Base-by-base conservation (phyloP, 2,888 invertebrate species). In the Acanthococcus lagerstroemiae region DNA sequence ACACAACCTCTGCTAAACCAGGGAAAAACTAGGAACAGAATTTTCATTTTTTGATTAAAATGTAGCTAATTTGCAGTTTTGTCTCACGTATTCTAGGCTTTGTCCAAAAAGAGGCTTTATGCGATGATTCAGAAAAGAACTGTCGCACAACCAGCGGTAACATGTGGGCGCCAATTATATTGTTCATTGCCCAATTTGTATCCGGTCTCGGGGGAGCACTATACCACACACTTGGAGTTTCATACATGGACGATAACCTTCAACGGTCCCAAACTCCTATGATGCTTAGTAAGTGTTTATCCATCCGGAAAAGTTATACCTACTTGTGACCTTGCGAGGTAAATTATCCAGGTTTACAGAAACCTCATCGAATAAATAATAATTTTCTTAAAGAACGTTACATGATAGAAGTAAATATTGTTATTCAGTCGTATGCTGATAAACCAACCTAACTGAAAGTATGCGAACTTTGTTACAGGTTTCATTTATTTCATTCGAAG, bases 171-270 rank as follows among this genome's bases (percentile, higher is more conserved):
- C 82, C 83, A 68, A 75, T 81, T 21, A 78, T 86, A 27, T 77
- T 87, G 12, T 84, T 86, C 72, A 72, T 81, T 6, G 86, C 86
- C 0, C 85, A 86, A 73, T 80, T 86, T 66, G 81, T 87, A 50
- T 84, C 85, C 1, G 86, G 86, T 1, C 81, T 86, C 48, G 86
- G 86, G 22, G 84, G 84, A 37, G 83, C 84, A 1, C 76, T 86
- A 0, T 86, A 84, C 73, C 84, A 83, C 72, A 84, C 84, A 0
- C 77, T 87, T 15, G 86, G 86, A 3, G 82, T 85, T 0, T 81
- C 86, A 1, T 87, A 87, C 73, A 84, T 87, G 84, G 87, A 87
- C 73, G 87, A 87, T 72, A 87, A 86, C 72, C 83, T 85, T n/a
- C 83, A 84, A 72, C 84, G 84, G 73, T 84, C 85, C 3, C 85